Percentiles rank a stretch among this genome's conserved stretches.
These are phyloP conservation scores for Coreoperca whiteheadi DNA, from an alignment of 2,113 vertebrate genomes.

Conservation along the genomic window DNA sequence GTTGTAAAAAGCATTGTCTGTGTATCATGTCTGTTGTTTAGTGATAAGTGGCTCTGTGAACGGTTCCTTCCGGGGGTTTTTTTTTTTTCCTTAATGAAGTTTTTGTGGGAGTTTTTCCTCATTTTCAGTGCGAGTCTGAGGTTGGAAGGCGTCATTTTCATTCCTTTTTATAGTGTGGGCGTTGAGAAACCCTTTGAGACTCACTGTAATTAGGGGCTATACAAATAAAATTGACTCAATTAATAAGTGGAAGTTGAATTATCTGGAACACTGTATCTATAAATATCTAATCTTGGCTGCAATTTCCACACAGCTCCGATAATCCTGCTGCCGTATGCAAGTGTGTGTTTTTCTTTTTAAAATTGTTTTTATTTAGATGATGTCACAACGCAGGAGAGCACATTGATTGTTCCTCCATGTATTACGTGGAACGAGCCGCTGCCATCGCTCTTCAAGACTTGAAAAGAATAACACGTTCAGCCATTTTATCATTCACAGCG, in stretches of 20 bases:
- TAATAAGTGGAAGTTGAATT: conserved; percentile 34
- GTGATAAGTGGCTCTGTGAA: conserved; percentile 11
- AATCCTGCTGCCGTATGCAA: neutral
- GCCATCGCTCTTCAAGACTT: conserved; percentile 5
- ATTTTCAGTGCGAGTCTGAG: conserved; percentile 8
- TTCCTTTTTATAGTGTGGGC: conserved; percentile 25
- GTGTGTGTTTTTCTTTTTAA: too few species aligned
- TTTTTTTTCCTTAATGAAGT: conserved; percentile 14
- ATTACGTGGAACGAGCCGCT: conserved; percentile 2
- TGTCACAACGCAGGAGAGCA: neutral
- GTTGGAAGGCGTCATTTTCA: conserved; percentile 1
- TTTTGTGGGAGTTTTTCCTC: conserved; percentile 18
- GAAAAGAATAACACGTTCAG: neutral
- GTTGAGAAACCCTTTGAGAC: conserved; percentile 20
- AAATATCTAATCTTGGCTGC: conserved; percentile 26
- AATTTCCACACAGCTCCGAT: conserved; percentile 8
- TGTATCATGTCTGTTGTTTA: conserved; percentile 28
- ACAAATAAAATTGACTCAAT: conserved; percentile 52
- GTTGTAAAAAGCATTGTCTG: conserved; percentile 33
- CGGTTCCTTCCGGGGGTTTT: neutral
- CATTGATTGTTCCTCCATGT: neutral
- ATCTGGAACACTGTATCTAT: conserved; percentile 15
- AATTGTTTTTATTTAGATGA: neutral
- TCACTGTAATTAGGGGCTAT: conserved; percentile 33
- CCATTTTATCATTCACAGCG: conserved; percentile 2